Base-by-base conservation (phyloP, 2,888 invertebrate species). In the Pyrochroa serraticornis region DNA sequence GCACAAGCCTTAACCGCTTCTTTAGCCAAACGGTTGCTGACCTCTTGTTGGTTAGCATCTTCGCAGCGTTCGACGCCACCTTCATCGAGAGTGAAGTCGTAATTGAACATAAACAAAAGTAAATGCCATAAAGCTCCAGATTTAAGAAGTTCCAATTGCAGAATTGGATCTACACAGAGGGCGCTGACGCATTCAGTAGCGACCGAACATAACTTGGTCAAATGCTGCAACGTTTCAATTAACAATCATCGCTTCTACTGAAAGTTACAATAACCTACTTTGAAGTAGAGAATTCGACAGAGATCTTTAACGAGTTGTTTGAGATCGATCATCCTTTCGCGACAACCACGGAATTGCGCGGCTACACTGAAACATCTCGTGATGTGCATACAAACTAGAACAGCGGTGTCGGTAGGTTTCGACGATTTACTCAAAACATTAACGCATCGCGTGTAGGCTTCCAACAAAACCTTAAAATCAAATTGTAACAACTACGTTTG, bases 21-120 rank as follows among this genome's bases (percentile, higher is more conserved):
- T 76, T 93, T 91, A 0, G 98, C 97, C 67, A 99, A 82, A 68
- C 90, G 88, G 77, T 99, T 99, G n/a, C 93, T 88, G 13, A 93
- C 86, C 79, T 97, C 95, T 85, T 97, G 87, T 71, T 93, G 91
- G 78, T 96, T 97, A 2, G 90, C 87, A 46, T 92, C 89, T 70
- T 91, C 91, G 66, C 85, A 88, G 14, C 89, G 87, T 68, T 93
- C 91, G 0, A 97, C 92, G 0, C 97, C 98, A 46, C 97, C 94
- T 82, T 99, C 98, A 55, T 97, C 92, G 67, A 99, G 82, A 3
- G 99, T 99, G 80, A 91, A 99, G 81, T 99, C 99, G 79, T 97
- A 99, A 60, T 90, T 90, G 78, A 99, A 94, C 77, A 93, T 88
- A 69, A 93, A 92, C 0, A 93, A 85, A 35, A 99, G 79, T 47